Percentiles rank a stretch among this genome's conserved stretches.
Conservation (phyloP, 1,140 invertebrate genomes). For the Macrotrachela quadricornifera region DNA sequence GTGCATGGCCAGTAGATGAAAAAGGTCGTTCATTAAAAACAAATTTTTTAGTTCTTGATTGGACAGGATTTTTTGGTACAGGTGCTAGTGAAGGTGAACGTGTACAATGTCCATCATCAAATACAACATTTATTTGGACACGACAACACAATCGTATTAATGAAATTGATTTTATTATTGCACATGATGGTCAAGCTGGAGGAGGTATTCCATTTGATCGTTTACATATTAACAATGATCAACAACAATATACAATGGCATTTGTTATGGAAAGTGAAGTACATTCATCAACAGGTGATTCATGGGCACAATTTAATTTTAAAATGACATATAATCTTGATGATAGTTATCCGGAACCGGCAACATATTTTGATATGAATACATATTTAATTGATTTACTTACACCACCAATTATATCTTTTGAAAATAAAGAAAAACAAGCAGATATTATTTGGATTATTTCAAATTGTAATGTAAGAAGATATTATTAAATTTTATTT, state of each 20-base stretch:
- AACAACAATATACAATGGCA: conserved; percentile 4
- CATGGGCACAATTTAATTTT: conserved; percentile 5
- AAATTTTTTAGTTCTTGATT: too few relatives aligned
- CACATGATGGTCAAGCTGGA: too few relatives aligned
- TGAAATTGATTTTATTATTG: too few relatives aligned
- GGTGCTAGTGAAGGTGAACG: too few relatives aligned
- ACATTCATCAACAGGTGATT: conserved; percentile 1
- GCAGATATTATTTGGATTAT: not conserved
- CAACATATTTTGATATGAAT: conserved; percentile 7
- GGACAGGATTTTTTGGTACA: too few relatives aligned
- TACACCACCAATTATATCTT: not conserved
- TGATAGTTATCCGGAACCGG: conserved; percentile 1
- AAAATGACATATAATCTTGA: conserved; percentile 8
- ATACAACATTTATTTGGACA: too few relatives aligned
- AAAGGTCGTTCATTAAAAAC: too few relatives aligned
- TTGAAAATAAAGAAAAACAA: not conserved
- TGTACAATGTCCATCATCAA: too few relatives aligned
- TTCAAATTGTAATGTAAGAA: not conserved
- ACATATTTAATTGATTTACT: not conserved
- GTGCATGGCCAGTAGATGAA: too few relatives aligned
- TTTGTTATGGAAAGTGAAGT: conserved; percentile 6
- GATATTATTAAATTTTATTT: too few relatives aligned
- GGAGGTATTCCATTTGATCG: too few relatives aligned
- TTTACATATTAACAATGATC: not conserved
- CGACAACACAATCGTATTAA: too few relatives aligned